Conservation (phyloP, 2,888 invertebrate species). For the Noctua janthe region DNA sequence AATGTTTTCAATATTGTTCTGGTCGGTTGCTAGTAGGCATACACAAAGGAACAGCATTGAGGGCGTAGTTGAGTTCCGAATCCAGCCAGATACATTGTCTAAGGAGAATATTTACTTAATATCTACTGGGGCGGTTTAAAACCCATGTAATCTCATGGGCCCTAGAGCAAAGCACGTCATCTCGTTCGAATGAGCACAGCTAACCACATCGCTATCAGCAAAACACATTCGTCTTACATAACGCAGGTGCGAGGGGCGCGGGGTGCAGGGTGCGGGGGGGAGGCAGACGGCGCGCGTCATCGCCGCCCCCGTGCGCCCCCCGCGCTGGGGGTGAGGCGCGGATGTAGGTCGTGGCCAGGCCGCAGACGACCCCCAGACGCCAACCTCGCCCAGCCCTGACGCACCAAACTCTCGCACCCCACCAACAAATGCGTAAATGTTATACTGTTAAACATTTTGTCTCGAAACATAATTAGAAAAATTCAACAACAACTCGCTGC, state of each 20-base stretch:
- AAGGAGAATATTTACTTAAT: constrained; percentile 16
- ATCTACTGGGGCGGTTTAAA: constrained; percentile 20
- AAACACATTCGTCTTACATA: constrained; percentile 83
- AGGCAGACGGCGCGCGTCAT: constrained; percentile 77
- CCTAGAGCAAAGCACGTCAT: constrained; percentile 46
- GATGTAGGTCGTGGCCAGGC: constrained; percentile 87
- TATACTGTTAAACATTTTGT: constrained; percentile 44
- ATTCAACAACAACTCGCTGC: not conserved
- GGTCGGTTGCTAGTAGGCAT: not conserved
- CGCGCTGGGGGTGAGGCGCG: constrained; percentile 64
- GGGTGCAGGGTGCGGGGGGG: constrained; percentile 55
- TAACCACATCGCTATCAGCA: constrained; percentile 70
- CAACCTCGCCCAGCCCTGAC: constrained; percentile 77
- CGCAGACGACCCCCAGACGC: constrained; percentile 89
- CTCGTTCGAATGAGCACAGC: constrained; percentile 42
- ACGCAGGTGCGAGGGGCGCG: constrained; percentile 76
- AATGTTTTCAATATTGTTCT: not conserved
- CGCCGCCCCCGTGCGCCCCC: constrained; percentile 60
- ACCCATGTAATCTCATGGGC: constrained; percentile 41
- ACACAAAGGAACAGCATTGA: constrained; percentile 18
- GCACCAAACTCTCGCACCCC: constrained; percentile 65
- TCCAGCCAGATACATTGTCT: not conserved
- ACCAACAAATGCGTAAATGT: constrained; percentile 63
- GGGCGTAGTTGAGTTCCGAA: not conserved
- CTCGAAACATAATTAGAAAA: constrained; percentile 20